Conservation (phyloP, 92 coral and sea anemone genomes). For the Zoanthus gigantus region DNA sequence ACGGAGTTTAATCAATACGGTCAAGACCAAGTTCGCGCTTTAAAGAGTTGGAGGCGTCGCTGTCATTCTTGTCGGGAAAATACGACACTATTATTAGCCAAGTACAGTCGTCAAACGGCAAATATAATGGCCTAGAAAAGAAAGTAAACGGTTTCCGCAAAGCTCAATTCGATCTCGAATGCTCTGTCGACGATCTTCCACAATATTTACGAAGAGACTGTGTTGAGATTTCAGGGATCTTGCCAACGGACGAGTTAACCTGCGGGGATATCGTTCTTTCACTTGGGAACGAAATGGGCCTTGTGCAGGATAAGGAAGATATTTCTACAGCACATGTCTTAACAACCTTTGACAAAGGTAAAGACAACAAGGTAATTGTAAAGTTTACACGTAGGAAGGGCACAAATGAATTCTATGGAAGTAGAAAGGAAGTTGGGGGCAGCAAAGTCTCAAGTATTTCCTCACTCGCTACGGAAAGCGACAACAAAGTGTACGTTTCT, state of each 20-base stretch:
- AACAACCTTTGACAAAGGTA: constrained; percentile 33
- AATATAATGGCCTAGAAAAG: no score
- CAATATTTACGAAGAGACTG: no score
- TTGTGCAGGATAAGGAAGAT: constrained; percentile 20
- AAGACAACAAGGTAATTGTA: constrained; percentile 42
- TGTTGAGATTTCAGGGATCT: neutral
- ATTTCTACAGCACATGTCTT: constrained; percentile 55
- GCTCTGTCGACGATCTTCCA: no score
- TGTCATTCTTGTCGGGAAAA: no score
- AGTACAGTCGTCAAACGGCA: no score
- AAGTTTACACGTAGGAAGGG: constrained; percentile 52
- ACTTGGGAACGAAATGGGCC: constrained; percentile 34
- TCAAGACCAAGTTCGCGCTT: no score
- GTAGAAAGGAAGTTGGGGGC: constrained; percentile 41
- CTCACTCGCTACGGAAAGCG: neutral
- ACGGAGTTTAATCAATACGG: no score
- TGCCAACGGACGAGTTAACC: constrained; percentile 36
- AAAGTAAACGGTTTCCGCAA: no score
- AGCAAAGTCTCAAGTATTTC: constrained; percentile 29
- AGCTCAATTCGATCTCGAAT: no score
- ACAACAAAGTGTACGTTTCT: constrained; percentile 5
- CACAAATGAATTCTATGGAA: constrained; percentile 43
- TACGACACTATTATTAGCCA: no score
- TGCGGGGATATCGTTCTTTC: constrained; percentile 46
- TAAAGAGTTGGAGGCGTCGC: no score